Evolutionary conservation across 2,113 vertebrate genomes (phyloP).

Genomic region (Nyctereutes procyonoides): DNA sequence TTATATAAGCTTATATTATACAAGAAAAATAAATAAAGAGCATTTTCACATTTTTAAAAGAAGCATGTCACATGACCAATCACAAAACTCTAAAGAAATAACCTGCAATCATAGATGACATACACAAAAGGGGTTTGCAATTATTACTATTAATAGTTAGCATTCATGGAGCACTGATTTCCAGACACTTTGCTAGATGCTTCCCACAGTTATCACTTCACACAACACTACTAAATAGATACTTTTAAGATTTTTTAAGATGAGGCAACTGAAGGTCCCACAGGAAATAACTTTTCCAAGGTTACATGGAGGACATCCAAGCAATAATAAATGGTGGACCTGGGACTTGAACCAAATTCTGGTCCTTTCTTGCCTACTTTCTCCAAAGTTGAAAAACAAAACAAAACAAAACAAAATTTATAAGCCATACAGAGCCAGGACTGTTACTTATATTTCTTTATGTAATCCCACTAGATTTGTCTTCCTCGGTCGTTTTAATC

Average conservation of each 20-base stretch:
- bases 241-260: not conserved
- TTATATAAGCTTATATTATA: not conserved
- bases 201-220: not conserved
- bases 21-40: not conserved
- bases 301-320: not conserved
- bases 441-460: constrained; percentile 36
- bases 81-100: constrained; percentile 24
- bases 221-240: not conserved
- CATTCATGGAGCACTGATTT: not conserved
- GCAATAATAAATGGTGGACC: not conserved
- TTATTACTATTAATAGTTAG: not conserved
- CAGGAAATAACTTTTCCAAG: not conserved
- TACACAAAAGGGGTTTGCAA: not conserved
- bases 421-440: not conserved
- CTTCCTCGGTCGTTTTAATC: not conserved
- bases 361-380: not conserved
- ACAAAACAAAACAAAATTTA: not conserved
- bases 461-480: not conserved
- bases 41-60: not conserved
- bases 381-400: not conserved
- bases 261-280: not conserved
- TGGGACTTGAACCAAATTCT: not conserved
- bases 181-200: not conserved
- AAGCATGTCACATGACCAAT: not conserved
- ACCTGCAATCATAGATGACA: not conserved